Conservation (phyloP, 1,140 invertebrate genomes). For the Subanguina moxae region DNA sequence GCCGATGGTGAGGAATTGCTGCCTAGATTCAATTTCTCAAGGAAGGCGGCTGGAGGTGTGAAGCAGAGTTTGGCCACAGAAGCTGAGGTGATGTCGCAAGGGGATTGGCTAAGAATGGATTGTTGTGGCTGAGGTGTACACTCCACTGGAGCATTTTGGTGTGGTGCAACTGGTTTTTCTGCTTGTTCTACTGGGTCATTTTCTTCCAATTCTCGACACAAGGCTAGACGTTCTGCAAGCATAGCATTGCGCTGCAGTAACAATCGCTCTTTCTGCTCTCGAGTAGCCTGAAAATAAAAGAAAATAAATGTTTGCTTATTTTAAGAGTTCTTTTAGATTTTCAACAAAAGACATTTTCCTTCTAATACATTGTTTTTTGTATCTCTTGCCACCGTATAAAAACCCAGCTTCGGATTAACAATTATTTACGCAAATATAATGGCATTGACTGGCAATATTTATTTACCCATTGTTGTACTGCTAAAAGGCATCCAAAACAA, state of each 20-base stretch:
- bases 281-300: not conserved
- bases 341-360: too few species aligned
- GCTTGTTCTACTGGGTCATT: not conserved
- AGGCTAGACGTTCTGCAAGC: not conserved
- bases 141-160: not conserved
- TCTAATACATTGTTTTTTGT: too few species aligned
- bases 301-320: not conserved
- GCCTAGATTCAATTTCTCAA: not conserved
- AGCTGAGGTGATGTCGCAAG: not conserved
- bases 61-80: not conserved
- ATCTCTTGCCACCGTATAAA: too few species aligned
- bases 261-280: conserved; percentile 2
- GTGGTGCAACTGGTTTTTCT: too few species aligned
- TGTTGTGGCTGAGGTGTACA: not conserved
- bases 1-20: not conserved
- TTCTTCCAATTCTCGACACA: not conserved
- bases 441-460: too few species aligned
- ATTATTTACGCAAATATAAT: too few species aligned
- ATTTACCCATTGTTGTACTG: too few species aligned
- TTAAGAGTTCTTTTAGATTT: too few species aligned
- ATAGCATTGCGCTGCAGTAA: not conserved
- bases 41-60: not conserved
- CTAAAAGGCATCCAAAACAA: too few species aligned
- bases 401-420: too few species aligned
- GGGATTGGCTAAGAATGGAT: not conserved